phyloP scores from a whole-genome alignment of 1,140 invertebrate species.

The Atta texana region DNA sequence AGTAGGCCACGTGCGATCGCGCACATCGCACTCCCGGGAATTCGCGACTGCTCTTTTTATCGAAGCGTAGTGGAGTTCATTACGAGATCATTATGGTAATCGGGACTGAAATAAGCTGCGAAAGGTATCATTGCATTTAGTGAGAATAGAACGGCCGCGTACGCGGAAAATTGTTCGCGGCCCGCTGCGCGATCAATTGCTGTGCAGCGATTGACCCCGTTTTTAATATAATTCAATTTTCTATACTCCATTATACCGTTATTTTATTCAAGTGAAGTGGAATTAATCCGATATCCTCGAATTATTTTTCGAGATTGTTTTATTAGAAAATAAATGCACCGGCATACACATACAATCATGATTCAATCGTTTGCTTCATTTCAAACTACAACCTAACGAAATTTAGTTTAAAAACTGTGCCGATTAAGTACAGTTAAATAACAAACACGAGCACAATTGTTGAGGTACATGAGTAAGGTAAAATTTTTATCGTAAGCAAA shows the following conservation, averaged over 20 bases:
- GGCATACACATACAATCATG: not conserved
- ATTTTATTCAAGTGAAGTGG: slow-evolving; percentile 20
- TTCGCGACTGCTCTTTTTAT: slow-evolving; percentile 35
- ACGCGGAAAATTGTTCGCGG: slow-evolving; percentile 28
- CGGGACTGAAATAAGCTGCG: slow-evolving; percentile 25
- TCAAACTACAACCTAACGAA: not conserved
- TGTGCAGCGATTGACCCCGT: not conserved
- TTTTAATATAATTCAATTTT: slow-evolving; percentile 52
- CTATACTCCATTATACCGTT: not conserved
- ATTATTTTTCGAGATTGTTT: slow-evolving; percentile 20
- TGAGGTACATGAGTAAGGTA: slow-evolving; percentile 24
- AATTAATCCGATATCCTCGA: slow-evolving; percentile 34
- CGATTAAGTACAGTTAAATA: slow-evolving; percentile 52
- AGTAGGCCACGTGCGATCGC: slow-evolving; percentile 44
- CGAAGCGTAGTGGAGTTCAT: slow-evolving; percentile 13
- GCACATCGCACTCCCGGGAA: slow-evolving; percentile 18
- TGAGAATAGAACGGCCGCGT: slow-evolving; percentile 17
- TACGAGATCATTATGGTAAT: slow-evolving; percentile 46
- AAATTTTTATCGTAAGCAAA: slow-evolving; percentile 65
- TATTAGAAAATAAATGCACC: not conserved
- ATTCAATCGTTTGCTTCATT: not conserved
- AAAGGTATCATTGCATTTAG: slow-evolving; percentile 38
- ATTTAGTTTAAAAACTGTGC: slow-evolving; percentile 19
- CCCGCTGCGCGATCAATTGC: slow-evolving; percentile 34
- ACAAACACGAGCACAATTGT: slow-evolving; percentile 25